Conservation (phyloP, 1,140 invertebrate species). For the Drosophila pseudoananassae region DNA sequence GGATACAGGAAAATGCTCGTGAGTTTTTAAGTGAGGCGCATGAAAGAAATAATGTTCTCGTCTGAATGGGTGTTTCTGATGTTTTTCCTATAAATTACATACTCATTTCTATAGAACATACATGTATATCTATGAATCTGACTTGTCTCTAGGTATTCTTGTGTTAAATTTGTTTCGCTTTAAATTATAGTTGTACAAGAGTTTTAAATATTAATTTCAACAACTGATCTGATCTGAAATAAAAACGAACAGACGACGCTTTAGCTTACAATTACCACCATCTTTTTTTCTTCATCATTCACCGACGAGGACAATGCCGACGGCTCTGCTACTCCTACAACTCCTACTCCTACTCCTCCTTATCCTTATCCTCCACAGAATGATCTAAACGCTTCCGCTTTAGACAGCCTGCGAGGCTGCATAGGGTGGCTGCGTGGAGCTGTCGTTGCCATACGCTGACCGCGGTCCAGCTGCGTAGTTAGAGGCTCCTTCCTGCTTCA, state of each 20-base stretch:
- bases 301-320: conserved; percentile 52
- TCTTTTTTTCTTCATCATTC: conserved; percentile 78
- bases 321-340: conserved; percentile 30
- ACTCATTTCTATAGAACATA: conserved; percentile 69
- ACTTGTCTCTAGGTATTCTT: conserved; percentile 67
- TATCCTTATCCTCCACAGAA: conserved; percentile 2
- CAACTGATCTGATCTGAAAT: conserved; percentile 79
- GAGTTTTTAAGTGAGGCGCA: conserved; percentile 42
- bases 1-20: conserved; percentile 24
- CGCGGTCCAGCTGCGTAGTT: conserved; percentile 81
- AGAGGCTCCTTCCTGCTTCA: conserved; percentile 80
- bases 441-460: conserved; percentile 83
- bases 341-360: conserved; percentile 21
- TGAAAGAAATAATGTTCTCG: conserved; percentile 62
- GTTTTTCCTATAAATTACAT: conserved; percentile 66
- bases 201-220: conserved; percentile 81
- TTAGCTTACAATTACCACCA: conserved; percentile 83
- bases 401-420: conserved; percentile 83
- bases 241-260: conserved; percentile 82
- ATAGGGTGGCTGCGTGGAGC: conserved; percentile 83
- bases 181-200: conserved; percentile 75
- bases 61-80: conserved; percentile 54
- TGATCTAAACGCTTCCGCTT: conserved; percentile 14
- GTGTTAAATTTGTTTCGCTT: conserved; percentile 62
- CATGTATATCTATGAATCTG: conserved; percentile 72